phyloP scores from a whole-genome alignment of 1,140 invertebrate species.

The Drosophila bipectinata region DNA sequence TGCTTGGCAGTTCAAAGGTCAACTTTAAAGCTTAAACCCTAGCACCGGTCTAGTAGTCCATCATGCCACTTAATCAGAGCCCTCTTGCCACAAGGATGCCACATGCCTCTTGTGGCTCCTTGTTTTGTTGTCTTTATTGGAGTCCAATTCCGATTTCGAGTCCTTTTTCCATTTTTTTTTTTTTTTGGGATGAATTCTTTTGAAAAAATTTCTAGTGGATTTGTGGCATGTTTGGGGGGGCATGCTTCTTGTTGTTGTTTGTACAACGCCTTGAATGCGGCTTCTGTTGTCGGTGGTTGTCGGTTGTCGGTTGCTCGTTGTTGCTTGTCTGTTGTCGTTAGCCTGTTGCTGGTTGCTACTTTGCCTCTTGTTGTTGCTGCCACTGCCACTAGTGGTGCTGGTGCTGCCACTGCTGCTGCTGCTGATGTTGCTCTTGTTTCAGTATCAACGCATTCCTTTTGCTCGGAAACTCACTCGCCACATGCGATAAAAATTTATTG shows the following conservation, averaged over 20 bases:
- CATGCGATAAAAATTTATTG: conserved; percentile 78
- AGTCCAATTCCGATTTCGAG: conserved; percentile 13
- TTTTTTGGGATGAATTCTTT: conserved; percentile 20
- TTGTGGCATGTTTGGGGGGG: conserved; percentile 16
- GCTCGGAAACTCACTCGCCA: conserved; percentile 41
- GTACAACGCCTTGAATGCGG: conserved; percentile 77
- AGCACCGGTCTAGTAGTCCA: too few species aligned
- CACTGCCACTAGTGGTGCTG: conserved; percentile 16
- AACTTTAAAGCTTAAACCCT: too few species aligned
- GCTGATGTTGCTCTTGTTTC: conserved; percentile 73
- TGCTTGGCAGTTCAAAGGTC: too few species aligned
- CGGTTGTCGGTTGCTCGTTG: conserved; percentile 42
- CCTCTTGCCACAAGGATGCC: too few species aligned
- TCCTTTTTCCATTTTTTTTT: conserved; percentile 20
- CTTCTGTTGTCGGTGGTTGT: conserved; percentile 62
- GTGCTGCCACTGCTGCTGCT: conserved; percentile 35
- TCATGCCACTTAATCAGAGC: conserved; percentile 62
- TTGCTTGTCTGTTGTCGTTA: conserved; percentile 46
- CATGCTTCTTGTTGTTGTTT: conserved; percentile 53
- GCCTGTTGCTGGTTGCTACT: conserved; percentile 45
- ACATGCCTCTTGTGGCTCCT: too few species aligned
- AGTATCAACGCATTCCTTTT: conserved; percentile 73
- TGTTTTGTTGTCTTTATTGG: conserved; percentile 4
- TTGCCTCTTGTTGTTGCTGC: conserved; percentile 39
- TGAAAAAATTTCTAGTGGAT: conserved; percentile 39